Evolutionary conservation across 2,113 vertebrate genomes (phyloP).

Genomic region (Gobio gobio): DNA sequence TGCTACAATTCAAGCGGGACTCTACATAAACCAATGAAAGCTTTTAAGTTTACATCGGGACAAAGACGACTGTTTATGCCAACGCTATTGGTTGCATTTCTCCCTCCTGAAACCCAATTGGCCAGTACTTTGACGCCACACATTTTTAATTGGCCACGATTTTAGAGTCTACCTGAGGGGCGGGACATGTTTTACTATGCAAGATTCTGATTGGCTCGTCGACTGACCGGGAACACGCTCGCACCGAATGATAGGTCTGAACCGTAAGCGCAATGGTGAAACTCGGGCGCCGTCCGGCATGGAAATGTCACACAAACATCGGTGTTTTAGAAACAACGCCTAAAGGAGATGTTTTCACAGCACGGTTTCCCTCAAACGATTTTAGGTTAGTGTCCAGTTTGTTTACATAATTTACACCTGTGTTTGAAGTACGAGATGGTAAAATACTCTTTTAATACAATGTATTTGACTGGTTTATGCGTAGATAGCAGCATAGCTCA

Average conservation of each 20-base stretch:
- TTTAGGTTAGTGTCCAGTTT: conserved; percentile 18
- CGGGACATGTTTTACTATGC: conserved; percentile 7
- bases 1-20: neutral
- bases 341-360: conserved; percentile 14
- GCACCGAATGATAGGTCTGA: conserved; percentile 23
- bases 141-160: neutral
- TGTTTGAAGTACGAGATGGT: neutral
- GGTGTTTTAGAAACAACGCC: conserved; percentile 7
- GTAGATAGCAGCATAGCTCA: conserved; percentile 31
- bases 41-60: conserved; percentile 57
- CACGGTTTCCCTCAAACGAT: neutral
- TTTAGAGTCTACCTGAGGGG: neutral
- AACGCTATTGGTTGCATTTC: conserved; percentile 37
- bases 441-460: neutral
- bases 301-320: conserved; percentile 50
- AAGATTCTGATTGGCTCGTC: conserved; percentile 28
- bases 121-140: neutral
- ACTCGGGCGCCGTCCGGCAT: conserved; percentile 67
- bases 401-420: neutral
- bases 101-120: conserved; percentile 39
- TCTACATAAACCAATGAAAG: neutral
- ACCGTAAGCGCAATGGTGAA: conserved; percentile 36
- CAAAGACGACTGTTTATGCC: conserved; percentile 5
- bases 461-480: conserved; percentile 28
- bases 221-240: neutral